Conservation (phyloP, 2,888 invertebrate species). For the Barypeithes pellucidus region DNA sequence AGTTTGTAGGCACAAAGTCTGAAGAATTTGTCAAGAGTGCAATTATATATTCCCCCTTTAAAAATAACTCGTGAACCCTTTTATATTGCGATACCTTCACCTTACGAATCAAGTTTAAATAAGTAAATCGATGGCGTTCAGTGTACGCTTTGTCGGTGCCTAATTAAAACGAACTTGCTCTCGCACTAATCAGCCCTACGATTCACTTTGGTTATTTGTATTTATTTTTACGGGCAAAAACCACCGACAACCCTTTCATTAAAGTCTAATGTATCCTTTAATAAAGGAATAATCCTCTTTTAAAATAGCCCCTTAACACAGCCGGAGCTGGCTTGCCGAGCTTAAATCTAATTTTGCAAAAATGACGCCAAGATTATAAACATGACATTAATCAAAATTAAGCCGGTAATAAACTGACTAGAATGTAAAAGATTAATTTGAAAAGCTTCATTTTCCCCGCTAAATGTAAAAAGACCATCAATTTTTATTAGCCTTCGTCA, state of each 20-base stretch:
- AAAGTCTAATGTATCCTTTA: conserved; percentile 26
- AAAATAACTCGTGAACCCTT: no score
- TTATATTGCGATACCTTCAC: no score
- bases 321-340: conserved; percentile 5
- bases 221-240: no score
- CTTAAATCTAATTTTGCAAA: conserved; percentile 46
- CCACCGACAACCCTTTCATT: conserved; percentile 13
- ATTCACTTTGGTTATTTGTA: no score
- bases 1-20: no score
- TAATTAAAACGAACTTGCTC: no score
- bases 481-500: conserved; percentile 52
- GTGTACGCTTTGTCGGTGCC: no score
- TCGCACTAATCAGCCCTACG: no score
- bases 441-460: conserved; percentile 54
- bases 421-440: conserved; percentile 54
- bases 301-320: conserved; percentile 26
- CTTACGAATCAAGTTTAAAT: no score
- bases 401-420: conserved; percentile 57
- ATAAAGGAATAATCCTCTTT: conserved; percentile 41
- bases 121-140: no score
- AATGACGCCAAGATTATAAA: conserved; percentile 38
- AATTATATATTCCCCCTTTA: no score
- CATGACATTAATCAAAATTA: conserved; percentile 61
- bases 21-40: no score
- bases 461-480: conserved; percentile 46